Conservation (phyloP, 2,797 vertebrate species). For the Thalassophryne amazonica region DNA sequence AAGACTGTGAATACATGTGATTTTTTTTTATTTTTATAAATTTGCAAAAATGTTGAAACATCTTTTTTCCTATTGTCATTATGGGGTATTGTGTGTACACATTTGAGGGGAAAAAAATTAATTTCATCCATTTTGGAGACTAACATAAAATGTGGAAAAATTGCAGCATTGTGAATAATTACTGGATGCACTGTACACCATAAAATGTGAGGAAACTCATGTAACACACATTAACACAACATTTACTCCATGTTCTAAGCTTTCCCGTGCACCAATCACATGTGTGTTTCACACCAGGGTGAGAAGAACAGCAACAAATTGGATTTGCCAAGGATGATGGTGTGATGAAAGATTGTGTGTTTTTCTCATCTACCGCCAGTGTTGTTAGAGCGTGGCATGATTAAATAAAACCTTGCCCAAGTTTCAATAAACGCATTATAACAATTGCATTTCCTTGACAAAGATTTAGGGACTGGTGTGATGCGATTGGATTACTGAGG, state of each 20-base stretch:
- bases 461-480: conserved; percentile 86
- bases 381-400: conserved; percentile 76
- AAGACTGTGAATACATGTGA: no score
- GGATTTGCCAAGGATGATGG: conserved; percentile 79
- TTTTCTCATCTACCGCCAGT: conserved; percentile 82
- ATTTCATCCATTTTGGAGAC: no score
- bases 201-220: conserved; percentile 16
- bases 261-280: conserved; percentile 55
- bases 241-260: conserved; percentile 50
- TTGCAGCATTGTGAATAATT: no score
- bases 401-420: conserved; percentile 85
- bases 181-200: conserved; percentile 37
- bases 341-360: conserved; percentile 84
- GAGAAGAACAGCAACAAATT: conserved; percentile 73
- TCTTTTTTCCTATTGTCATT: no score
- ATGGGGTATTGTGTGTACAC: no score
- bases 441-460: conserved; percentile 85
- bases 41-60: no score
- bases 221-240: conserved; percentile 33
- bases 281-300: conserved; percentile 40
- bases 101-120: no score
- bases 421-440: conserved; percentile 86
- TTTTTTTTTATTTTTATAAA: no score
- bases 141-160: no score
- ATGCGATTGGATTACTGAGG: conserved; percentile 83